phyloP scores from a whole-genome alignment of 2,113 vertebrate genomes.

The Brienomyrus brachyistius region DNA sequence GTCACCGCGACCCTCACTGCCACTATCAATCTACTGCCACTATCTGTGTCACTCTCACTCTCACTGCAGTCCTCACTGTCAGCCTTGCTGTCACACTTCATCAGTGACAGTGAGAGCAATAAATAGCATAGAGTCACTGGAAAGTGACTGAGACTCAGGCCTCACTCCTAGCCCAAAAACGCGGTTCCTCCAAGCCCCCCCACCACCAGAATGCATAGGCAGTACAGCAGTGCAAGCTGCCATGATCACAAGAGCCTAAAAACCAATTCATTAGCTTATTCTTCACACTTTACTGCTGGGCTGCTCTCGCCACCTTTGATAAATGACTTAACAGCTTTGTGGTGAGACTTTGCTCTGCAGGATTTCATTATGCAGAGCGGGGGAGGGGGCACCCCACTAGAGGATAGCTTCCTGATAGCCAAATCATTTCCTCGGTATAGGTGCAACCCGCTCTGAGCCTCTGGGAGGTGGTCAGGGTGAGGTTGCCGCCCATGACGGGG shows the following conservation, averaged over 20 bases:
- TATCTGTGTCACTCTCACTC: neutral
- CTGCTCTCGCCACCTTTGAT: constrained; percentile 20
- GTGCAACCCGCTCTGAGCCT: neutral
- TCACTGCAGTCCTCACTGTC: neutral
- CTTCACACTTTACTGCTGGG: constrained; percentile 12
- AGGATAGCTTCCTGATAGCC: neutral
- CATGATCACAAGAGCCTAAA: neutral
- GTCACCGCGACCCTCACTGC: neutral
- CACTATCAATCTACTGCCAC: neutral
- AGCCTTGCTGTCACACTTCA: neutral
- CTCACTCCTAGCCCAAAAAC: neutral
- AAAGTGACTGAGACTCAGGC: neutral
- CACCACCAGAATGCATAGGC: neutral
- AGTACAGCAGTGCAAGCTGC: neutral
- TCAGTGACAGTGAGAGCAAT: neutral
- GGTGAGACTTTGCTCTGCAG: constrained; percentile 3
- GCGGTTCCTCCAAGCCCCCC: neutral
- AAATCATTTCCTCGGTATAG: neutral
- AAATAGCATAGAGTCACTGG: neutral
- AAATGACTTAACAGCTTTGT: constrained; percentile 26
- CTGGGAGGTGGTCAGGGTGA: neutral
- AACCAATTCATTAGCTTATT: constrained; percentile 26
- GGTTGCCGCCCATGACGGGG: neutral
- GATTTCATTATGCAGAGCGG: constrained; percentile 6
- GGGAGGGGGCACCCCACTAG: neutral